phyloP scores from a whole-genome alignment of 92 coral and sea anemone genomes.

The Epizoanthus fatuus region DNA sequence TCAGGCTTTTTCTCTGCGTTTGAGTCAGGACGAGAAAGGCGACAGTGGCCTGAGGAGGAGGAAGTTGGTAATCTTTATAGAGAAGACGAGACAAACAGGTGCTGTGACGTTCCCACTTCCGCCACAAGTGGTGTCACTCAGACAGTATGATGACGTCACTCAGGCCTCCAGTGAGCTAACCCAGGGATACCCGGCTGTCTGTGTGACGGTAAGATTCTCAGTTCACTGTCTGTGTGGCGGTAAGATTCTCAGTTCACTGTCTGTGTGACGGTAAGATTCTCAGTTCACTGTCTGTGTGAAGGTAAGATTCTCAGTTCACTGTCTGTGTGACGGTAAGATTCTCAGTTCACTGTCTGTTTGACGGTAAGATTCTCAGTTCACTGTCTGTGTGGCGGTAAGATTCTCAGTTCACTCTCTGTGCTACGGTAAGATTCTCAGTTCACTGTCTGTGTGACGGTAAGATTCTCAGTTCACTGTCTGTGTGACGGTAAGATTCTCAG shows the following conservation, averaged over 20 bases:
- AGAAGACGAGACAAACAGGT: conserved; percentile 70
- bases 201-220: conserved; percentile 92
- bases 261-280: conserved; percentile 94
- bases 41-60: conserved; percentile 66
- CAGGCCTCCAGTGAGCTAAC: conserved; percentile 68
- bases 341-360: conserved; percentile 76
- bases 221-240: conserved; percentile 93
- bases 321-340: conserved; percentile 97
- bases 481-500: conserved; percentile 88
- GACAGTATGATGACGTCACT: conserved; percentile 93
- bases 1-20: conserved; percentile 88
- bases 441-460: conserved; percentile 97
- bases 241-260: conserved; percentile 69
- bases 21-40: conserved; percentile 64
- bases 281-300: conserved; percentile 86
- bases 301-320: conserved; percentile 73
- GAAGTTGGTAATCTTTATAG: conserved; percentile 89
- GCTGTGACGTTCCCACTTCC: conserved; percentile 92
- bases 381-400: conserved; percentile 98
- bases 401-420: conserved; percentile 70
- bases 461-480: conserved; percentile 72
- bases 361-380: conserved; percentile 81
- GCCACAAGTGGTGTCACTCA: conserved; percentile 91
- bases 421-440: conserved; percentile 82
- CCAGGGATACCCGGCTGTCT: conserved; percentile 93